Percentiles rank a stretch among this genome's conserved stretches.
Conservation (phyloP, 2,888 invertebrate genomes). For the Protodeltote pygarga region DNA sequence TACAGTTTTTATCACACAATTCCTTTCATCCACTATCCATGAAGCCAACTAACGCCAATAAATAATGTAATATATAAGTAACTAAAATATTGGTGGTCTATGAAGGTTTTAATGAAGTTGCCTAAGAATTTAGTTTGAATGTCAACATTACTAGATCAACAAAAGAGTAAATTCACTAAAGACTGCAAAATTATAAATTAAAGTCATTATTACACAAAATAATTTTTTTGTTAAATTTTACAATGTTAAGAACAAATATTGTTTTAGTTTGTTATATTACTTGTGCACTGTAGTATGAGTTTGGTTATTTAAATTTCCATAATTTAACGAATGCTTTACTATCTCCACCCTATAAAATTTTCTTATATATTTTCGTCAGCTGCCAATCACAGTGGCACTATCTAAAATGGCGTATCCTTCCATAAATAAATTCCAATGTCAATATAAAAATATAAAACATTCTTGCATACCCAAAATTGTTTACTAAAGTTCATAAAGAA, state of each 20-base stretch:
- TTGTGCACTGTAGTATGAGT: conserved; percentile 15
- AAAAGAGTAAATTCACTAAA: neutral
- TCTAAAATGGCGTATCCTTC: conserved; percentile 35
- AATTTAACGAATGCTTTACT: neutral
- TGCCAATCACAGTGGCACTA: conserved; percentile 37
- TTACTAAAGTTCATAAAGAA: conserved; percentile 18
- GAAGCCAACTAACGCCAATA: conserved; percentile 66
- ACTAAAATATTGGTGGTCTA: conserved; percentile 55
- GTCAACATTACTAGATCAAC: neutral
- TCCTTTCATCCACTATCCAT: conserved; percentile 60
- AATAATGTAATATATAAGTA: conserved; percentile 56
- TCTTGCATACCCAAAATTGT: conserved; percentile 23
- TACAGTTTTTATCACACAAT: conserved; percentile 83
- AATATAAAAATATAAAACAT: conserved; percentile 43
- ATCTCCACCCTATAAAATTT: neutral
- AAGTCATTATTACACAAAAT: too few species aligned
- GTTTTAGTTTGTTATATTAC: too few species aligned
- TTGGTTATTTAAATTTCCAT: neutral
- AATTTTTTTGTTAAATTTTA: neutral
- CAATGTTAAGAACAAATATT: neutral
- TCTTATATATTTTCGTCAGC: conserved; percentile 4
- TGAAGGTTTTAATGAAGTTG: conserved; percentile 10
- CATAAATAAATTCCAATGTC: conserved; percentile 36
- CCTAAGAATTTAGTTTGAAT: neutral
- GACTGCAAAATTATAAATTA: too few species aligned